These are phyloP conservation scores for Theristicus caerulescens DNA, from an alignment of 2,113 vertebrate genomes.

Conservation along the genomic window DNA sequence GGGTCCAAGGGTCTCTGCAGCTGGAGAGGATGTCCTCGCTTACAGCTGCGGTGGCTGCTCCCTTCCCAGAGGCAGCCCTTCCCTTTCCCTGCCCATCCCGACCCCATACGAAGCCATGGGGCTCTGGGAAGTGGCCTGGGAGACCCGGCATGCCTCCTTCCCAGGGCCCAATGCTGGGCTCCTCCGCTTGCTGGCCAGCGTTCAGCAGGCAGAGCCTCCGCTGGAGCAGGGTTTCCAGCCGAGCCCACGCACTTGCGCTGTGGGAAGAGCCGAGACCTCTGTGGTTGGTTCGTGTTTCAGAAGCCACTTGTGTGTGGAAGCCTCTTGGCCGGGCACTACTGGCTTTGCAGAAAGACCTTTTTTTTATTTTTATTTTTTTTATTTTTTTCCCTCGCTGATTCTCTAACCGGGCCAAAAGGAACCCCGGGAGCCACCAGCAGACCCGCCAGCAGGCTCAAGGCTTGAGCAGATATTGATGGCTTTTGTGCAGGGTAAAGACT, in stretches of 20 bases:
- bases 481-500: neutral
- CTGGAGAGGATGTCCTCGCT: neutral
- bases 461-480: neutral
- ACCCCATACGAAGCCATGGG: neutral
- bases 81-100: constrained; percentile 7
- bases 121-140: constrained; percentile 18
- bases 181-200: neutral
- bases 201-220: constrained; percentile 29
- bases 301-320: constrained; percentile 57
- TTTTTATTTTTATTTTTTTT: neutral
- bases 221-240: constrained; percentile 17
- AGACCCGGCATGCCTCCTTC: neutral
- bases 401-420: neutral
- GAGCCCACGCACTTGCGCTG: constrained; percentile 29
- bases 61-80: constrained; percentile 19
- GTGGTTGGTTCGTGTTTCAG: constrained; percentile 58
- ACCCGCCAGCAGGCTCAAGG: neutral
- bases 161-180: neutral
- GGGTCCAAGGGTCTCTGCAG: constrained; percentile 37
- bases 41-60: constrained; percentile 1
- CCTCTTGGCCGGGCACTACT: constrained; percentile 27
- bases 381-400: neutral
- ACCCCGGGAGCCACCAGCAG: neutral
- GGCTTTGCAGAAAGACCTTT: neutral
- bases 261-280: constrained; percentile 49